Conservation (phyloP, 2,888 invertebrate species). For the Eupithecia pulchellata region DNA sequence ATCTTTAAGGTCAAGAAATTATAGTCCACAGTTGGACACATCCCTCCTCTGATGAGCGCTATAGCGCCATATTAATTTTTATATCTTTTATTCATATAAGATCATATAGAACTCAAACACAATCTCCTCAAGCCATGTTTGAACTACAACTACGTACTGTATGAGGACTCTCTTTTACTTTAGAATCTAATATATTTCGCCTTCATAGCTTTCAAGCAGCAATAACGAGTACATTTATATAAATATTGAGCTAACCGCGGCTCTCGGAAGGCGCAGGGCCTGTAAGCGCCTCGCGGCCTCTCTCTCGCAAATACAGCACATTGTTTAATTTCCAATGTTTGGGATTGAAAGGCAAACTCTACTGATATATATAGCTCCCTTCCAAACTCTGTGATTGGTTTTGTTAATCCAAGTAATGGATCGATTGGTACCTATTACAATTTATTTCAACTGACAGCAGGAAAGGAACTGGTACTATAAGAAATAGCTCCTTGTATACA, state of each 20-base stretch:
- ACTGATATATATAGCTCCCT: neutral
- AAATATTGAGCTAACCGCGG: neutral
- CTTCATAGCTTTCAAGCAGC: neutral
- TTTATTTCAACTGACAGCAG: neutral
- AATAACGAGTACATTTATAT: neutral
- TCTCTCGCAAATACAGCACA: neutral
- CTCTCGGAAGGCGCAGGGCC: neutral
- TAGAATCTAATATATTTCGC: neutral
- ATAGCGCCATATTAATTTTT: too few species aligned
- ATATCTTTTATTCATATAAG: too few species aligned
- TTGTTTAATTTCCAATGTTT: neutral
- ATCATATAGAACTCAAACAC: neutral
- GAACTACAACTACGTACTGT: neutral
- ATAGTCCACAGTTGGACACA: too few species aligned
- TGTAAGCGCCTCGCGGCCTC: neutral
- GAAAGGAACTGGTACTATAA: neutral
- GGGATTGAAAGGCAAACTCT: neutral
- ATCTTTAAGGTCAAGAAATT: too few species aligned
- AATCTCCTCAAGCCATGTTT: neutral
- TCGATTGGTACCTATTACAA: neutral
- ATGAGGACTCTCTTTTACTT: neutral
- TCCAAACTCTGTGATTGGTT: too few species aligned
- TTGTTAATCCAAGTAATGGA: too few species aligned
- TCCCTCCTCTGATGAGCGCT: too few species aligned
- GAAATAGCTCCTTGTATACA: neutral